Percentiles rank a stretch among this genome's conserved stretches.
Evolutionary conservation across 2,888 invertebrate genomes (phyloP).

Genomic region (Brenthis ino): DNA sequence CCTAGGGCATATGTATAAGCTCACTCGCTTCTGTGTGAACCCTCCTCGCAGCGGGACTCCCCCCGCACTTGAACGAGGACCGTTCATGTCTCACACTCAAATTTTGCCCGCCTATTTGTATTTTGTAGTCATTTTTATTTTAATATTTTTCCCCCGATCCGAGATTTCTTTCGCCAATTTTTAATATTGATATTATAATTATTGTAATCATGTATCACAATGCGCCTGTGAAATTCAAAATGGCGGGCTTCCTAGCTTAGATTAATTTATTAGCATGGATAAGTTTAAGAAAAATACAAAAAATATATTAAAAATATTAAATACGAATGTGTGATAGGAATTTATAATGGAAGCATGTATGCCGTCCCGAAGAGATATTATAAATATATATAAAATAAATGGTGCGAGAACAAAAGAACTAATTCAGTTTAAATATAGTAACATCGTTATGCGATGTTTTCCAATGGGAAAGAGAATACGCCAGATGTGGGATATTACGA

Average conservation of each 20-base stretch:
- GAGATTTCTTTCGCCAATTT: slow-evolving; percentile 15
- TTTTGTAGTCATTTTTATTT: slow-evolving; percentile 45
- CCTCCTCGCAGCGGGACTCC: slow-evolving; percentile 33
- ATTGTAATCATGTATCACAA: slow-evolving; percentile 32
- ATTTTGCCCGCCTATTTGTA: slow-evolving; percentile 56
- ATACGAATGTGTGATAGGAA: slow-evolving; percentile 55
- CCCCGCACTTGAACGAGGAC: slow-evolving; percentile 47
- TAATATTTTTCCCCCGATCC: neutral
- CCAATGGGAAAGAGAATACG: neutral
- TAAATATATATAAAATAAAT: slow-evolving; percentile 11
- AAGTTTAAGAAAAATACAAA: slow-evolving; percentile 54
- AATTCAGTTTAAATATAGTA: slow-evolving; percentile 30
- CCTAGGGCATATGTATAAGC: slow-evolving; percentile 38
- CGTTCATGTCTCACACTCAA: slow-evolving; percentile 60
- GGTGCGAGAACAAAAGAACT: slow-evolving; percentile 17
- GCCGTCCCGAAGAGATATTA: slow-evolving; percentile 58
- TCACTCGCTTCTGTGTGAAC: slow-evolving; percentile 48
- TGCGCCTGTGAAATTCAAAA: slow-evolving; percentile 51
- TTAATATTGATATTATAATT: slow-evolving; percentile 31
- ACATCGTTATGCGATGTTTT: slow-evolving; percentile 22
- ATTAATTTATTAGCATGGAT: slow-evolving; percentile 77
- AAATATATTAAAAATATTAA: slow-evolving; percentile 51
- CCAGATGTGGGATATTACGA: neutral
- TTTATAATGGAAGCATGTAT: slow-evolving; percentile 53
- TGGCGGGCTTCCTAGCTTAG: slow-evolving; percentile 61